These are phyloP conservation scores for Aptenodytes patagonicus DNA, from an alignment of 2,113 vertebrate genomes.

Conservation along the genomic window DNA sequence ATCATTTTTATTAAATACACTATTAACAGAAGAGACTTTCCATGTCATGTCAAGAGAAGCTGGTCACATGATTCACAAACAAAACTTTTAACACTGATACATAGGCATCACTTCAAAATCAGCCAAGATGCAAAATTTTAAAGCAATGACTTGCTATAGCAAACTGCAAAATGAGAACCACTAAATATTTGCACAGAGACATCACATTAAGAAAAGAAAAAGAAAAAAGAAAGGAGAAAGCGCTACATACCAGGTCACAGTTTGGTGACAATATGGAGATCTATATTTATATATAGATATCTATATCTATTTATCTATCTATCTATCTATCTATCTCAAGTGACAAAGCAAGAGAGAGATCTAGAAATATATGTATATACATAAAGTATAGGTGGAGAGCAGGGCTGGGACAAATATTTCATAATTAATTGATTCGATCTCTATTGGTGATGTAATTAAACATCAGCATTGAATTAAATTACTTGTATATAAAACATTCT, in stretches of 20 bases:
- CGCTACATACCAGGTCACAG: constrained; percentile 85
- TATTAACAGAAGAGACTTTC: constrained; percentile 87
- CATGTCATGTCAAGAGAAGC: constrained; percentile 81
- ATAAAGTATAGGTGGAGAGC: constrained; percentile 20
- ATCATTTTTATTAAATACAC: constrained; percentile 91
- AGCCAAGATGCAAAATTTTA: constrained; percentile 43
- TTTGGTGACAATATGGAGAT: constrained; percentile 61
- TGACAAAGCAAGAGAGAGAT: constrained; percentile 6
- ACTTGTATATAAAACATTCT: constrained; percentile 58
- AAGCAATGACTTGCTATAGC: constrained; percentile 43
- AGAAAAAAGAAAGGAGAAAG: constrained; percentile 47
- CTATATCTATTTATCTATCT: neutral
- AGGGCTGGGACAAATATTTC: constrained; percentile 25
- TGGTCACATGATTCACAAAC: constrained; percentile 92
- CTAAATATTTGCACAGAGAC: constrained; percentile 60
- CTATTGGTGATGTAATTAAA: constrained; percentile 49
- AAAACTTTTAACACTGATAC: constrained; percentile 83
- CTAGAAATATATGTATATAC: constrained; percentile 42
- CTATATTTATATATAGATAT: neutral
- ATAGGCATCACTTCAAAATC: constrained; percentile 83
- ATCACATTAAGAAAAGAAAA: constrained; percentile 65
- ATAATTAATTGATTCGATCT: constrained; percentile 45
- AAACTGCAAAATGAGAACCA: constrained; percentile 63
- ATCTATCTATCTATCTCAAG: neutral
- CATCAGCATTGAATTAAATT: constrained; percentile 46